Percentiles rank a stretch among this genome's conserved stretches.
Evolutionary conservation across 2,113 vertebrate genomes (phyloP).

Genomic region (Elaphurus davidianus): DNA sequence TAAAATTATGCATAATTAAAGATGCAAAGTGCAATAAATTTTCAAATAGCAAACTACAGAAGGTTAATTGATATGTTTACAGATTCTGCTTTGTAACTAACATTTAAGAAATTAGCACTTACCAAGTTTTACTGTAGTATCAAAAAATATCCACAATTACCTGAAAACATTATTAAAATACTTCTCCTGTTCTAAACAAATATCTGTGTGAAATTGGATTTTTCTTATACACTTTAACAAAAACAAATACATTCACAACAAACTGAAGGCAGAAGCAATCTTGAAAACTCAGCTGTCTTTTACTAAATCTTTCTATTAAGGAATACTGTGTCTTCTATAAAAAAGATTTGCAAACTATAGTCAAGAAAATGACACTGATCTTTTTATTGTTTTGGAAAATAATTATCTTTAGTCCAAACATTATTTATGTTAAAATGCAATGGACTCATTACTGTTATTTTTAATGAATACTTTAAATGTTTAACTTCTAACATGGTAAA

Average conservation of each 20-base stretch:
- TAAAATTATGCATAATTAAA: neutral
- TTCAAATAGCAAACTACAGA: neutral
- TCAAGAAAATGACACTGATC: neutral
- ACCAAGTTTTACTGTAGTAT: neutral
- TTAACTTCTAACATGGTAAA: neutral
- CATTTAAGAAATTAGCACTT: neutral
- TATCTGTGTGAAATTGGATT: neutral
- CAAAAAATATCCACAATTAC: neutral
- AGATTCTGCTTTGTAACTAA: neutral
- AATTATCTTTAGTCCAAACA: neutral
- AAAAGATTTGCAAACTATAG: neutral
- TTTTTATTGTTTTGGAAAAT: neutral
- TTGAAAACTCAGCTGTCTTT: neutral
- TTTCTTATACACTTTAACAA: neutral
- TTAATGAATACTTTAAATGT: neutral
- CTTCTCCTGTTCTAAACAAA: neutral
- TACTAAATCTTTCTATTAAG: neutral
- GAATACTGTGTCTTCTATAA: neutral
- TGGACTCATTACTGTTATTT: neutral
- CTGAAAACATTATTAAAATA: neutral
- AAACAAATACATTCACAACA: slow-evolving; percentile 13
- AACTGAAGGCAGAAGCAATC: neutral
- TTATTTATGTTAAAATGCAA: neutral
- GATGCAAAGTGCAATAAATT: neutral
- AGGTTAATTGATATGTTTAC: neutral